Conservation (phyloP, 2,888 invertebrate species). For the Timema cristinae region DNA sequence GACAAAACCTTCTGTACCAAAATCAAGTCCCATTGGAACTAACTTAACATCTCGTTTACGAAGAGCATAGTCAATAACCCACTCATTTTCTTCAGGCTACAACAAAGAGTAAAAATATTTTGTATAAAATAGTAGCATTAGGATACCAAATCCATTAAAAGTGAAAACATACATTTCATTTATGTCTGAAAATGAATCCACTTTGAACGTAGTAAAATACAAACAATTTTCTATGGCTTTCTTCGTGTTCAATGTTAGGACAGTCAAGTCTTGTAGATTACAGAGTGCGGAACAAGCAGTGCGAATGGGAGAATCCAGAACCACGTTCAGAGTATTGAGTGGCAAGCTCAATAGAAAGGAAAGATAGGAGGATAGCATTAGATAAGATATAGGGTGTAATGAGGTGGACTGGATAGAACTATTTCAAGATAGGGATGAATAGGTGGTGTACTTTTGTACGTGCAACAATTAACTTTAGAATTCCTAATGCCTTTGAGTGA, state of each 20-base stretch:
- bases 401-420: no score
- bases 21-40: conserved; percentile 88
- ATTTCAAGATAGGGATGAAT: no score
- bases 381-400: no score
- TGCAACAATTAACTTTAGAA: no score
- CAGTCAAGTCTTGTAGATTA: no score
- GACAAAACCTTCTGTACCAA: conserved; percentile 92
- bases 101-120: no score
- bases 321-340: no score
- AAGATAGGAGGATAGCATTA: no score
- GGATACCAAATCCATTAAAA: background rate
- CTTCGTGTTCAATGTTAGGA: background rate
- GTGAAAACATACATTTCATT: background rate
- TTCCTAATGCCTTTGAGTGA: no score
- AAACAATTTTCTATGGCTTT: background rate
- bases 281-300: no score
- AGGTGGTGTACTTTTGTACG: no score
- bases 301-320: background rate
- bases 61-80: conserved; percentile 92
- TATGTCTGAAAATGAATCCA: background rate
- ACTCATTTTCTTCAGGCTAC: conserved; percentile 97
- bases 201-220: background rate
- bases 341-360: no score
- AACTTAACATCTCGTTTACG: conserved; percentile 91
- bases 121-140: background rate